These are phyloP conservation scores for Lepus americanus DNA, from an alignment of 2,113 vertebrate species.

Conservation along the genomic window DNA sequence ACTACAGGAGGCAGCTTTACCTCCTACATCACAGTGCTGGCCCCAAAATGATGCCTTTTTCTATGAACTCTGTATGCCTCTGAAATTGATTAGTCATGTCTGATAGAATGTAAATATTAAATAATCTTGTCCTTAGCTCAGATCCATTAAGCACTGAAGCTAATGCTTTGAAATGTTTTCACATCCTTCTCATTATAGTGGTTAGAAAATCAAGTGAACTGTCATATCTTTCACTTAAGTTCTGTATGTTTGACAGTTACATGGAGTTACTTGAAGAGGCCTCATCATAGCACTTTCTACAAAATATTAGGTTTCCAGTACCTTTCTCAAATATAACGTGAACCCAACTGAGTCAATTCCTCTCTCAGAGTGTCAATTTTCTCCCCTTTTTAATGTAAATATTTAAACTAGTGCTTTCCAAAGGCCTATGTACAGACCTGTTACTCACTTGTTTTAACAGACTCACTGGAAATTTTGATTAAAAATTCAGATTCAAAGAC, in stretches of 20 bases:
- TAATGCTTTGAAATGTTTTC: conserved; percentile 59
- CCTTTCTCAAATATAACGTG: background rate
- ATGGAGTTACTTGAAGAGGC: background rate
- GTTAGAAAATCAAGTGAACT: conserved; percentile 22
- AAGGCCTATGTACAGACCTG: background rate
- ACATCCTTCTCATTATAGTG: conserved; percentile 34
- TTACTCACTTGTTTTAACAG: background rate
- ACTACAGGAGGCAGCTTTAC: too few relatives aligned
- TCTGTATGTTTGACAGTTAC: background rate
- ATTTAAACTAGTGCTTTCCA: background rate
- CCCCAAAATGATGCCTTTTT: conserved; percentile 58
- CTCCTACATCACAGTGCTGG: too few relatives aligned
- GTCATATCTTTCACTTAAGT: conserved; percentile 46
- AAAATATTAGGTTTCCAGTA: background rate
- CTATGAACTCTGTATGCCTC: conserved; percentile 68
- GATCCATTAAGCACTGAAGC: background rate
- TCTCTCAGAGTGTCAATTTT: background rate
- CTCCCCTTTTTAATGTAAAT: background rate
- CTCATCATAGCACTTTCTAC: background rate
- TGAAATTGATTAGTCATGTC: background rate
- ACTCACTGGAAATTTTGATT: background rate
- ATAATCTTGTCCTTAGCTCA: conserved; percentile 16
- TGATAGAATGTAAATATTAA: conserved; percentile 20
- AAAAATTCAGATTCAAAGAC: background rate
- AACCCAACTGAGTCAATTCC: background rate